Evolutionary conservation across 2,113 vertebrate genomes (phyloP), one percentile per base, ranked within the genome.

Genomic region (Aegotheles bennettii): DNA sequence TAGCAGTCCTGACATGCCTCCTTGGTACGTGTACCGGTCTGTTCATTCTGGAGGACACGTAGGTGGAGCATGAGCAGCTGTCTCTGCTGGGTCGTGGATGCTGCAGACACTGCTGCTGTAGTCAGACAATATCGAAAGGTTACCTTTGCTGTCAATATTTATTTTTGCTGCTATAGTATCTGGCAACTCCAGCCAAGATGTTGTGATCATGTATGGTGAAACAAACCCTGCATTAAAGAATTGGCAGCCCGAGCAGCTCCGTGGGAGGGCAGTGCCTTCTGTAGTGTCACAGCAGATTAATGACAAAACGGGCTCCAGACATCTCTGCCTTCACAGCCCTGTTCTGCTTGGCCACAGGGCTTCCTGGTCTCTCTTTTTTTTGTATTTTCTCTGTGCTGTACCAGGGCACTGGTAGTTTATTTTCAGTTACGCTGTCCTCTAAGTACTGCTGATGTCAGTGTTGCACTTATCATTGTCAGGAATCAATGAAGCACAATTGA

Each of bases 391-490:
- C 65, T 73, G 11, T 42, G 78, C 70, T 23, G 0, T 51, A 19
- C 70, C 74, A 69, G 57, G 84, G 17, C 67, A 95, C 61, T 38
- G 50, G 63, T 68, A 73, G 79, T 63, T 71, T 82, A 26, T 73
- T 95, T 96, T 57, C 91, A 50, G 6, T 60, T 74, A 47, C 95
- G 54, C 68, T 26, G 6, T 95, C 75, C 60, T 91, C 87, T 67
- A 63, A 94, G 83, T 69, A 85, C 85, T 50, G 23, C 71, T 59
- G 87, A 60, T 96, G 69, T 95, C 91, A 61, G 53, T 38, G 67
- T 71, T 54, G 94, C 63, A 84, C 11, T 96, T 87, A 74, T 53
- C 61, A 54, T 89, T 93, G 91, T 92, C 56, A 90, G 90, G 90
- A 80, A 36, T 75, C 70, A 64, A 2, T 61, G 45, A 91, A 91